phyloP scores from a whole-genome alignment of 2,113 vertebrate genomes.

The Morone saxatilis region DNA sequence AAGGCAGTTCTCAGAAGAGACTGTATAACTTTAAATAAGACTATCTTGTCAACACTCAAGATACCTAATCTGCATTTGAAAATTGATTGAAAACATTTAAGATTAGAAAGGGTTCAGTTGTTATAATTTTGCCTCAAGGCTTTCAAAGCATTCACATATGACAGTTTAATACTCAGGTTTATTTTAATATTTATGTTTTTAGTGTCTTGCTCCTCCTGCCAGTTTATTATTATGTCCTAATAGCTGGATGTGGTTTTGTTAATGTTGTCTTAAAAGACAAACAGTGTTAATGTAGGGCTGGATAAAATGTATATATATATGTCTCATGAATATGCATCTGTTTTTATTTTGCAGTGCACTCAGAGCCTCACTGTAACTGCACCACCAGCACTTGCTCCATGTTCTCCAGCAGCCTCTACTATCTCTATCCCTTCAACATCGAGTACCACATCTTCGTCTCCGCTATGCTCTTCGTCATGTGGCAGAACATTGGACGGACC shows the following conservation, averaged over 20 bases:
- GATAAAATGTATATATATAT: not conserved
- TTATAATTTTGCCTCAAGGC: not conserved
- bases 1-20: not conserved
- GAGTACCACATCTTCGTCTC: conserved; percentile 98
- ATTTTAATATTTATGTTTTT: no score
- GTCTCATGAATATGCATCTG: conserved; percentile 16
- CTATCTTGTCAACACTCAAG: conserved; percentile 4
- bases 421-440: conserved; percentile 96
- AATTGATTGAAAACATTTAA: conserved; percentile 4
- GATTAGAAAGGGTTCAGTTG: not conserved
- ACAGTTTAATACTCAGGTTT: no score
- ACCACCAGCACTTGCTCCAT: conserved; percentile 88
- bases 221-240: not conserved
- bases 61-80: conserved; percentile 1
- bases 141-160: not conserved
- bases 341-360: conserved; percentile 82
- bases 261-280: not conserved
- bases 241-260: not conserved
- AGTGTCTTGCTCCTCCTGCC: no score
- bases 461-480: conserved; percentile 94
- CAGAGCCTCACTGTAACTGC: conserved; percentile 91
- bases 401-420: conserved; percentile 92
- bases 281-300: not conserved
- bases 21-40: conserved; percentile 2
- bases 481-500: conserved; percentile 95